phyloP scores from a whole-genome alignment of 2,113 vertebrate species.

The Prunella himalayana region DNA sequence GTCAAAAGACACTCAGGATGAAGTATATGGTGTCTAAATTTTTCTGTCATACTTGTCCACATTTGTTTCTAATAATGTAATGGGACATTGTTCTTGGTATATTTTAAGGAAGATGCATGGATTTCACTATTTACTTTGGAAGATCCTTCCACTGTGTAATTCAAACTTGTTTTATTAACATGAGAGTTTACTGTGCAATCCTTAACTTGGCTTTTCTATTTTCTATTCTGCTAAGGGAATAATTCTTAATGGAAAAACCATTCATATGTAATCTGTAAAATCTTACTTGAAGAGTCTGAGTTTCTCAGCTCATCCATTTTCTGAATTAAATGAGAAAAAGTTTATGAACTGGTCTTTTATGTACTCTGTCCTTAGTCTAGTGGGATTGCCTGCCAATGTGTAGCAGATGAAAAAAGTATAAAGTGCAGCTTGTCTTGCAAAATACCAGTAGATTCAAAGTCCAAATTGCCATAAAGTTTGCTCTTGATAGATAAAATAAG shows the following conservation, averaged over 20 bases:
- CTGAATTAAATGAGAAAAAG: not conserved
- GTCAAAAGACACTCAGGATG: not conserved
- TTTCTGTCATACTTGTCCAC: not conserved
- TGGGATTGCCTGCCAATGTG: not conserved
- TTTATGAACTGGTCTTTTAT: not conserved
- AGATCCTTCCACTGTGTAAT: not conserved
- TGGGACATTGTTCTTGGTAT: not conserved
- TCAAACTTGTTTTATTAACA: not conserved
- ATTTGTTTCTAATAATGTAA: not conserved
- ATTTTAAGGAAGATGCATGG: not conserved
- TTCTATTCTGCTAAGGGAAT: not conserved
- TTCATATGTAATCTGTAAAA: not conserved
- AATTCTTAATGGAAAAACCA: not conserved
- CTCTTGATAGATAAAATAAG: not conserved
- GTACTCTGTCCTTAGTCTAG: not conserved
- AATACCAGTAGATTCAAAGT: slow-evolving; percentile 15
- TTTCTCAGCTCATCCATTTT: not conserved
- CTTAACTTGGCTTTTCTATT: not conserved
- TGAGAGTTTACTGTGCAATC: not conserved
- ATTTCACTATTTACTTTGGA: not conserved
- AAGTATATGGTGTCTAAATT: not conserved
- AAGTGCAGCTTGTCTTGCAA: not conserved
- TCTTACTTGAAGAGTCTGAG: not conserved
- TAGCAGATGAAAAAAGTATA: not conserved
- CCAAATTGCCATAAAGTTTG: not conserved